Conservation (phyloP, 2,113 vertebrate genomes). For the Meriones unguiculatus region DNA sequence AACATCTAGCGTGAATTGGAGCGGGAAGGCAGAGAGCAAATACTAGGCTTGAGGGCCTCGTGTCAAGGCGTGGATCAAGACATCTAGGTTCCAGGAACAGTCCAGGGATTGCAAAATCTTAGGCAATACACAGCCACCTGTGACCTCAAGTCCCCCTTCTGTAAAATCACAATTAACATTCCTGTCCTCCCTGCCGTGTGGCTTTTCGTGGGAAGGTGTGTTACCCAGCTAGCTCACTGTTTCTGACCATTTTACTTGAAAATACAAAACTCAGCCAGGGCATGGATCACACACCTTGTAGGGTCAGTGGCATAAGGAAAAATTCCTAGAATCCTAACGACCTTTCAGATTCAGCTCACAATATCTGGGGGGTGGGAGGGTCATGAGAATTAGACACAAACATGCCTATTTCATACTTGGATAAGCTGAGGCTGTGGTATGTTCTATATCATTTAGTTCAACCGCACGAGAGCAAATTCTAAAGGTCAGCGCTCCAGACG, state of each 20-base stretch:
- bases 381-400: background rate
- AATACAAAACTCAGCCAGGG: conserved; percentile 25
- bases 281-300: background rate
- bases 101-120: background rate
- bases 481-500: background rate
- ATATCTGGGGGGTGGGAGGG: background rate
- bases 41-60: background rate
- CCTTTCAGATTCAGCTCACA: background rate
- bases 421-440: background rate
- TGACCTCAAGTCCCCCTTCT: background rate
- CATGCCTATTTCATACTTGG: background rate
- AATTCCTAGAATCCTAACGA: background rate
- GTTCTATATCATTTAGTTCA: background rate
- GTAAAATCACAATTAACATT: background rate
- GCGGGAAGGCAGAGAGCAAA: no score
- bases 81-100: background rate
- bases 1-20: no score
- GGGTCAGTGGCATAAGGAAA: background rate
- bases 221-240: background rate
- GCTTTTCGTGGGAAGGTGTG: background rate
- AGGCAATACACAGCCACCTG: background rate
- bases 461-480: background rate
- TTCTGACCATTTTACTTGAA: conserved; percentile 22
- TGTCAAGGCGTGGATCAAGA: background rate
- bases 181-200: background rate